A percentile compares a stretch with the other conserved stretches of the same genome.
phyloP scores from a whole-genome alignment of 2,888 invertebrate species.

The Ferdinandea cuprea region DNA sequence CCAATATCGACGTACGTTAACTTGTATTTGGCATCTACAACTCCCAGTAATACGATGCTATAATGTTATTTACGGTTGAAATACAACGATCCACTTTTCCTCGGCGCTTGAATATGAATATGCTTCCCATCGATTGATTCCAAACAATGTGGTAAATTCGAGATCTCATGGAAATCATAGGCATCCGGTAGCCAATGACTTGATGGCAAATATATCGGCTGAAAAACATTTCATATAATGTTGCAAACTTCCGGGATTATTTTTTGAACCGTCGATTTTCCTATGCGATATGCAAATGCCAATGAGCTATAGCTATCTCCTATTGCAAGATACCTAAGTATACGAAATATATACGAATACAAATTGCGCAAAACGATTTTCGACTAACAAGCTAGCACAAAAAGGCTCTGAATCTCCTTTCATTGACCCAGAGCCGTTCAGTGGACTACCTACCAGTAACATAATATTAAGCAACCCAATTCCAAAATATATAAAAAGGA shows the following conservation, averaged over 20 bases:
- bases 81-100: neutral
- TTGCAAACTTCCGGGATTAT: neutral
- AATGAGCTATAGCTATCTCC: no score
- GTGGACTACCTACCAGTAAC: no score
- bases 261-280: neutral
- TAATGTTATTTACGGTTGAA: neutral
- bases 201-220: neutral
- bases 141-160: conserved; percentile 3
- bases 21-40: neutral
- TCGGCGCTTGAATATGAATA: conserved; percentile 1
- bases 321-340: neutral
- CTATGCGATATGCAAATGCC: no score
- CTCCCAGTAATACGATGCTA: neutral
- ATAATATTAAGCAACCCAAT: no score
- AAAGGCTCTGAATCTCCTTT: no score
- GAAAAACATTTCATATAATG: neutral
- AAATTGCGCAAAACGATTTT: no score
- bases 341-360: neutral
- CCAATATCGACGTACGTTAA: no score
- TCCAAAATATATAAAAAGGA: no score
- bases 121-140: neutral
- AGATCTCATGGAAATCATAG: neutral
- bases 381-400: no score
- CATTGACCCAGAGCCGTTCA: no score
- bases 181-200: neutral